Base-by-base conservation (phyloP, 1,140 invertebrate species). In the Sinonovacula constricta region DNA sequence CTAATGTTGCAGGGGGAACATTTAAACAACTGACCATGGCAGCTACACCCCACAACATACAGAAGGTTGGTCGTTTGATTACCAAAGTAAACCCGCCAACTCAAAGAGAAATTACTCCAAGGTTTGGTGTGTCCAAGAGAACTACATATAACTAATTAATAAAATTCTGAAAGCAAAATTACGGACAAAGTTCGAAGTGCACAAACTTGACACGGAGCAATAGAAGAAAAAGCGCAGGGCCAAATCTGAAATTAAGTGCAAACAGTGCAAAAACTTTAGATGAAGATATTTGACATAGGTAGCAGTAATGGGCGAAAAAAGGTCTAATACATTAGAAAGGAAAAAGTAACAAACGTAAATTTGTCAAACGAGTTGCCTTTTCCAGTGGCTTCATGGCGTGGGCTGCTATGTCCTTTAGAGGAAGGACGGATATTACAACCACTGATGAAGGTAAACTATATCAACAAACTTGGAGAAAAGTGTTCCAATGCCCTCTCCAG, bases 341-440 rank as follows among this genome's bases (percentile, higher is more conserved):
- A 49, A 3, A n/a, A 68, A 12, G 45, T 30, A 49, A 68, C 24
- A 56, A 69, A 31, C 28, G 33, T 12, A 69, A 69, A 53, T 69
- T 69, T 18, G 66, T 69, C 22, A 69, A 54, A 22, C 49, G 66
- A 7, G 66, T 56, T 69, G 3, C 66, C 33, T 69, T 69, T 69
- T 24, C 30, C 45, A 22, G 12, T n/a, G 66, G 66, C 24, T 69
- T 54, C 26, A 69, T 69, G 26, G 49, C 66, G 18, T 56, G 51
- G 66, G 18, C 30, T 31, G 53, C 26, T 56, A 53, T 69, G 31
- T 69, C 66, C 1, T 53, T 33, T 28, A 54, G 7, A 69, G 66
- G 66, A 2, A 69, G 24, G 36, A 54, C 65, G 22, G 39, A 68
- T 24, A 68, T 68, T 31, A 3, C 39, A 3, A 68, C 7, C 36